A percentile compares a stretch with the other conserved stretches of the same genome.
These are phyloP conservation scores for Autographa pulchrina DNA, from an alignment of 2,888 invertebrate genomes.

Conservation along the genomic window DNA sequence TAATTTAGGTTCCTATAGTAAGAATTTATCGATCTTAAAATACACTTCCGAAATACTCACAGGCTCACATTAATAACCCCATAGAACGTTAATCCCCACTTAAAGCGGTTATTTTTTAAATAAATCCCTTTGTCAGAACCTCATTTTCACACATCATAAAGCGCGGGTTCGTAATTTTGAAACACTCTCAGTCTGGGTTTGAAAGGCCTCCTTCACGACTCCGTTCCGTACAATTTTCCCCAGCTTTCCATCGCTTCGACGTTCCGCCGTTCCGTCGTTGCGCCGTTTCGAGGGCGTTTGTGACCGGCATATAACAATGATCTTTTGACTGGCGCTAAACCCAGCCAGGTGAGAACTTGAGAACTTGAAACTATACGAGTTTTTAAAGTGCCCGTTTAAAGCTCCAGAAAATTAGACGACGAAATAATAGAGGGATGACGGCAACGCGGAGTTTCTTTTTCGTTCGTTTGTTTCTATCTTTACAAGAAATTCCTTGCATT, in stretches of 20 bases:
- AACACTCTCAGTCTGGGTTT: slow-evolving; percentile 73
- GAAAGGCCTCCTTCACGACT: slow-evolving; percentile 71
- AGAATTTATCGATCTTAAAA: slow-evolving; percentile 1
- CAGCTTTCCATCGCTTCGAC: slow-evolving; percentile 63
- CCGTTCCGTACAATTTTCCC: slow-evolving; percentile 45
- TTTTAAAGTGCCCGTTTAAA: slow-evolving; percentile 71
- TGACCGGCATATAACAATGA: slow-evolving; percentile 76
- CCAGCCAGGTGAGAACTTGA: slow-evolving; percentile 67
- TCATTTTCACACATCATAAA: slow-evolving; percentile 74
- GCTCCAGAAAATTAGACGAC: slow-evolving; percentile 74
- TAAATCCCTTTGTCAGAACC: slow-evolving; percentile 53
- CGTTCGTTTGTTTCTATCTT: slow-evolving; percentile 38
- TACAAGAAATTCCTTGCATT: slow-evolving; percentile 23
- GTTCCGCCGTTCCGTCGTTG: slow-evolving; percentile 15
- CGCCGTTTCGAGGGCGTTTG: slow-evolving; percentile 73
- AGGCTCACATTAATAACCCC: slow-evolving; percentile 42
- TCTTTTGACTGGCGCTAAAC: slow-evolving; percentile 78
- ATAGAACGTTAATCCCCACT: slow-evolving; percentile 46
- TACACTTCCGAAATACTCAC: slow-evolving; percentile 25
- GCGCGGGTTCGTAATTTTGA: slow-evolving; percentile 73
- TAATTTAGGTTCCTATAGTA: neutral
- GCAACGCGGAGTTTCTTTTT: slow-evolving; percentile 30
- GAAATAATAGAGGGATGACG: slow-evolving; percentile 61
- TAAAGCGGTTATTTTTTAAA: slow-evolving; percentile 54
- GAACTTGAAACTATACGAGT: slow-evolving; percentile 61